Base-by-base conservation (phyloP, 2,888 invertebrate genomes). In the Camponotus fellah region DNA sequence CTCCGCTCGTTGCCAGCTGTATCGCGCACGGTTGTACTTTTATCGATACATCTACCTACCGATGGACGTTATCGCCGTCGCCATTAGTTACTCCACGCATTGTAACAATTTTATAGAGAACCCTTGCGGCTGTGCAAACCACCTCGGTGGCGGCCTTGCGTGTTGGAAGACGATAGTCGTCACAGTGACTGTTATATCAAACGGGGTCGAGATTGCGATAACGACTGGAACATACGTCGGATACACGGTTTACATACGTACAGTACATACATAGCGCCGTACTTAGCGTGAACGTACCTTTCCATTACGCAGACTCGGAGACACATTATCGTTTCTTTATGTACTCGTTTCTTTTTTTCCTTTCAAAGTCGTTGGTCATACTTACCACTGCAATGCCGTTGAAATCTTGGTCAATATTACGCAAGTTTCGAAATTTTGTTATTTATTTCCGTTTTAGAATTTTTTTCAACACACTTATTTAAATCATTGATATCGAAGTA, bases 131-230 rank as follows among this genome's bases (percentile, higher is more conserved):
- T 87, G 85, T 84, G 89, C 87, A 86, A 88, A 89, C 83, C 71
- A 85, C 87, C 87, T 87, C 86, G 88, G 87, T 88, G 87, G 90
- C 88, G 88, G 91, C 91, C 91, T 94, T 88, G 94, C 94, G 92
- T 94, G 94, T 92, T 91, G 91, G 91, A 92, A 92, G 92, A 93
- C 93, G 92, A 93, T 93, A 93, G 92, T 93, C 93, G 93, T 93
- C 92, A 93, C 92, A 91, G 92, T 93, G 93, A 94, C 93, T 93
- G 93, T 93, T 93, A 93, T 93, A 94, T 94, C 93, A 92, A 93
- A 92, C 91, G 92, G 89, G 91, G 92, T 88, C 89, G 90, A 91
- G 93, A 94, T 94, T 90, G 90, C 91, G 93, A 93, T 93, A 94
- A 92, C 90, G 91, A 91, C 89, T 90, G 89, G 89, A 92, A 92